phyloP scores from a whole-genome alignment of 2,797 vertebrate genomes.

The Furcifer pardalis region DNA sequence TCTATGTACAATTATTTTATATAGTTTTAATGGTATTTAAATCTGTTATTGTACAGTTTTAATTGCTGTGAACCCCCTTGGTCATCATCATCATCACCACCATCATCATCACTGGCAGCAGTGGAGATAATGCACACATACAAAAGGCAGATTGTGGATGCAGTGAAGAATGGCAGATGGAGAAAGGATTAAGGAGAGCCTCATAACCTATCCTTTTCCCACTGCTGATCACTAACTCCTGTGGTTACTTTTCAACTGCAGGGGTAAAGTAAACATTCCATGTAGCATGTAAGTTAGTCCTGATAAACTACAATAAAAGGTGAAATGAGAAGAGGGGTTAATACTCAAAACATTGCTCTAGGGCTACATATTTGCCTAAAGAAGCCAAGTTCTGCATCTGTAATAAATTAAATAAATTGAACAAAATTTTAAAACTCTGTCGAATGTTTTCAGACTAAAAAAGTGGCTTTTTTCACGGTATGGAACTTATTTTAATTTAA shows the following conservation, averaged over 20 bases:
- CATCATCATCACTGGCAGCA: too few relatives aligned
- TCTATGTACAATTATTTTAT: too few relatives aligned
- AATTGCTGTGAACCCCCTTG: too few relatives aligned
- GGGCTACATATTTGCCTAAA: not conserved
- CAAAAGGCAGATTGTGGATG: not conserved
- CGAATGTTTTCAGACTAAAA: not conserved
- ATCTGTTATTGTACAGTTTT: too few relatives aligned
- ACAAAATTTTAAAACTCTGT: not conserved
- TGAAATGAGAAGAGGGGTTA: not conserved
- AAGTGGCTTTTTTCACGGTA: not conserved
- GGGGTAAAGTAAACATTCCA: not conserved
- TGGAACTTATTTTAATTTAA: not conserved
- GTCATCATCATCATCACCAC: too few relatives aligned
- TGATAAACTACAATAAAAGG: not conserved
- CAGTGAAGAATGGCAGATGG: not conserved
- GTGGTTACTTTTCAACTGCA: not conserved
- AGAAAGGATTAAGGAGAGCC: not conserved
- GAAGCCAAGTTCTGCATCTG: not conserved
- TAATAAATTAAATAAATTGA: not conserved
- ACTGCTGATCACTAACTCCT: not conserved
- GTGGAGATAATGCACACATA: not conserved
- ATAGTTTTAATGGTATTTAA: too few relatives aligned
- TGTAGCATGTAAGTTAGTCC: not conserved
- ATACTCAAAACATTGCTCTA: not conserved
- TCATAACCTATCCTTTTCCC: not conserved